Evolutionary conservation across 2,797 vertebrate species (phyloP), one percentile per base, ranked within the genome.

Genomic region (Pristis pectinata): DNA sequence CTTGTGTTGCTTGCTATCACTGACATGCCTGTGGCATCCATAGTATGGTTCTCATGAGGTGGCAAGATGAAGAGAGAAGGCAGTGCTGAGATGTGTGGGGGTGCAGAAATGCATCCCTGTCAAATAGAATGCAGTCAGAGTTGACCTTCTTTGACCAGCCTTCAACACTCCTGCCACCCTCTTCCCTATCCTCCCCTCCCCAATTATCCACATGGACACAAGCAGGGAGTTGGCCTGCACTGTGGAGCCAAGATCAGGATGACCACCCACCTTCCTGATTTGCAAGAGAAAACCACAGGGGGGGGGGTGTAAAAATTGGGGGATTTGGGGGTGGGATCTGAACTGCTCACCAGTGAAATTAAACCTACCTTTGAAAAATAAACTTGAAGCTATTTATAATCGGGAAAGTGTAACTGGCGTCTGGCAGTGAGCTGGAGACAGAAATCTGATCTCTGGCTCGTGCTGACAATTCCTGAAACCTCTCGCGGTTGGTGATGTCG

Each of bases 301-400:
- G 0, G 1, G 2, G 10, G 27, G 44, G 24, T 34, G 27, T 30
- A 37, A 91, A 41, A 5, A 3, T 3, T n/a, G 1, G 22, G 19
- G 59, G 59, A 8, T 27, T 91, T 41, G 27, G 22, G 61, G 19
- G 53, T 67, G 59, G 87, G 61, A 24, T 41, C 34, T 1, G n/a
- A 41, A 41, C 7, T 37, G 34, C 61, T 91, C 61, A 67, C 87
- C n/a, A 67, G n/a, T 8, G 11, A 67, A 91, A 91, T 89, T 37
- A 61, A 89, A 61, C 56, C 59, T 56, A 64, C 34, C 37, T n/a
- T 89, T n/a, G 34, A 91, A 67, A 91, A 91, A 91, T 91, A 91
- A 91, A 91, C 87, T 67, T 19, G 22, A 19, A 37, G 59, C 59
- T 91, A 91, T 91, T 91, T 91, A 91, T 91, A 91, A 41, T 3